Evolutionary conservation across 2,113 vertebrate species (phyloP), one percentile per base, ranked within the genome.

Genomic region (Dipodomys merriami): DNA sequence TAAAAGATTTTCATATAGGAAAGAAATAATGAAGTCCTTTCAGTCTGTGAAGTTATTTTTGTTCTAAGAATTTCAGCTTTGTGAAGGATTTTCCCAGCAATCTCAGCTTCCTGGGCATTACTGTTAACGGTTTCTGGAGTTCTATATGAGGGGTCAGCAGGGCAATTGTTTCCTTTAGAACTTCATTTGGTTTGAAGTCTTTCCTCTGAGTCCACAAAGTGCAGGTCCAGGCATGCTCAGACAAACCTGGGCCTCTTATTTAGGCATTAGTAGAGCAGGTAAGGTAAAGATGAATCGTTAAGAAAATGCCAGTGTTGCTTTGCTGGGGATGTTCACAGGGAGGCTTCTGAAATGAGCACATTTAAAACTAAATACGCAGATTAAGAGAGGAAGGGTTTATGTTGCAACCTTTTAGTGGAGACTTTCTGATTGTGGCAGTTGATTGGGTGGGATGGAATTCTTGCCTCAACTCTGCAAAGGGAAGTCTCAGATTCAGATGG

Each of bases 161-260:
- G 90, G 81, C 84, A 87, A 74, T 64, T 79, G 86, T 80, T 95
- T 93, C 78, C 49, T 79, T 62, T 77, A 83, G 88, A 96, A 30
- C 29, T 84, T 88, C 79, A 62, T 95, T 93, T 85, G 53, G 33
- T 82, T 80, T 88, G 82, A 65, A 95, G 67, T 30, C 62, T 62
- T 30, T 93, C 71, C 82, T 88, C 53, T 62, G 89, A 92, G 80
- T 35, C 82, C n/a, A 64, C 87, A 62, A 35, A 90, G 65, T 62
- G 62, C 1, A 0, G 8, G 65, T 65, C 80, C 3, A 0, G 18
- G 64, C 64, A 60, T 80, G 39, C 44, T 83, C 49, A 68, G 68
- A 81, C 91, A 87, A 82, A 96, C 57, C 33, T 67, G 65, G 23
- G 68, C 73, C 29, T 89, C 71, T 72, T 79, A 30, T 62, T 23